phyloP scores from a whole-genome alignment of 53 echinoderm and acorn worm genomes.

The Zoroaster sp. region DNA sequence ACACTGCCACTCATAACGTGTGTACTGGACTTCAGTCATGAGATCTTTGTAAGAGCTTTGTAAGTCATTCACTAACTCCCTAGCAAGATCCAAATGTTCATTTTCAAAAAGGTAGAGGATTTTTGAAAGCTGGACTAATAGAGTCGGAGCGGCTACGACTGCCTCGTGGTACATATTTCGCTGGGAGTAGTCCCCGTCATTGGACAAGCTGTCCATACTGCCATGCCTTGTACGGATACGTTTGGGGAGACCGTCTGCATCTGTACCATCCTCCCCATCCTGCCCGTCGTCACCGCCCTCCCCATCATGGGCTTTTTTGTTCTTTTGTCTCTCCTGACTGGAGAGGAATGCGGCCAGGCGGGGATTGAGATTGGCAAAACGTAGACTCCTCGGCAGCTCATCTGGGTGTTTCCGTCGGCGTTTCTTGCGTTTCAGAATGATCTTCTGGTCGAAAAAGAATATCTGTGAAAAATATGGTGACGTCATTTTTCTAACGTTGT shows the following conservation, averaged over 20 bases:
- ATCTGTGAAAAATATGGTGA: not conserved
- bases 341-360: constrained; percentile 89
- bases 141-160: constrained; percentile 74
- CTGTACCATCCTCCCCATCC: constrained; percentile 33
- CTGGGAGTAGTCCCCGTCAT: constrained; percentile 92
- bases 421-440: constrained; percentile 72
- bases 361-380: constrained; percentile 95
- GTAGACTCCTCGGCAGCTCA: constrained; percentile 85
- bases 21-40: constrained; percentile 72
- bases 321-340: constrained; percentile 87
- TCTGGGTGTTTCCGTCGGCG: constrained; percentile 84
- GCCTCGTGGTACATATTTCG: constrained; percentile 87
- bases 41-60: constrained; percentile 70
- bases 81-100: constrained; percentile 83
- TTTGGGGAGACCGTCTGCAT: constrained; percentile 44
- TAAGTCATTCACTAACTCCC: constrained; percentile 81
- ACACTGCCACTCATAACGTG: constrained; percentile 88
- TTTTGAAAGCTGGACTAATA: constrained; percentile 80
- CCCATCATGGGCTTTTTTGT: constrained; percentile 64
- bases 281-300: constrained; percentile 22
- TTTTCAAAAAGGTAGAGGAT: constrained; percentile 83
- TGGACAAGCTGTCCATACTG: constrained; percentile 59
- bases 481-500: not conserved
- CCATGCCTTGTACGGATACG: constrained; percentile 27
- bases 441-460: constrained; percentile 87